Evolutionary conservation across 2,113 vertebrate genomes (phyloP).

Genomic region (Melanerpes aurifrons): DNA sequence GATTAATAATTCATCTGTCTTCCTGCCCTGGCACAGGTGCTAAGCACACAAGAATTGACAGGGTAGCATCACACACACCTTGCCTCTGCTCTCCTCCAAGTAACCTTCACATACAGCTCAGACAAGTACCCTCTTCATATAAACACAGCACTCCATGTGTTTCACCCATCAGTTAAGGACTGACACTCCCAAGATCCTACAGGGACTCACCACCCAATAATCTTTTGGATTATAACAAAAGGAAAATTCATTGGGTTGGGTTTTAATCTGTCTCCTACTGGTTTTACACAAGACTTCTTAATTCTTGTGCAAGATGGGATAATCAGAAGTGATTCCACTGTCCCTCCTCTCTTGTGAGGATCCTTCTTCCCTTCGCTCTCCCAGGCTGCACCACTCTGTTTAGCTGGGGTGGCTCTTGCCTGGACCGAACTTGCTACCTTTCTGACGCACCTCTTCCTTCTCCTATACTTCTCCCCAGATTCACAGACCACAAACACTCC

Average conservation of each 20-base stretch:
- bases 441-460: background rate
- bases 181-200: background rate
- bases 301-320: background rate
- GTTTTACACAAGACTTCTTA: background rate
- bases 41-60: background rate
- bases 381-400: background rate
- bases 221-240: background rate
- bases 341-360: background rate
- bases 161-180: background rate
- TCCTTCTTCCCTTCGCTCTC: background rate
- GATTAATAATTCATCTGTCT: too few species aligned
- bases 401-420: too few species aligned
- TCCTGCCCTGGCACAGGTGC: background rate
- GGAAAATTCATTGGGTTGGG: background rate
- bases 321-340: background rate
- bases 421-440: too few species aligned
- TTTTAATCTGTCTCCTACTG: background rate
- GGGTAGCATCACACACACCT: background rate
- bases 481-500: fast-evolving
- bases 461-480: background rate
- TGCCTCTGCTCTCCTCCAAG: background rate
- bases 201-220: background rate
- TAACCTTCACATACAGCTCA: fast-evolving
- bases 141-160: fast-evolving
- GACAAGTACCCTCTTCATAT: background rate